Percentiles rank a stretch among this genome's conserved stretches.
Conservation (phyloP, 2,888 invertebrate species). For the Nesidiocoris tenuis region DNA sequence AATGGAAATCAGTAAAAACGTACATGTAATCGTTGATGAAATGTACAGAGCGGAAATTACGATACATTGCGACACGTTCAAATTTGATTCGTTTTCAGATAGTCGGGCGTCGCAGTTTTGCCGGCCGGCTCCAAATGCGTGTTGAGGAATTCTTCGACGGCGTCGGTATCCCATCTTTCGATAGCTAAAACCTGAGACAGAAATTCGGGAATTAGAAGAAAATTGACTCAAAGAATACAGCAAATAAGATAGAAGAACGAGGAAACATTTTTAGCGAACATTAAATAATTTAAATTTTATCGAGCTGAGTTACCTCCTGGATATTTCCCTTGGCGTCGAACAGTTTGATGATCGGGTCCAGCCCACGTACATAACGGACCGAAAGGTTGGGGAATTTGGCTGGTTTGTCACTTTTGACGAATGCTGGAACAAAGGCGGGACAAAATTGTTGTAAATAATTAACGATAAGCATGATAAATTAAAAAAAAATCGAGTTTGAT, state of each 20-base stretch:
- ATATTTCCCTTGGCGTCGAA: slow-evolving; percentile 80
- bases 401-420: slow-evolving; percentile 90
- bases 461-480: neutral
- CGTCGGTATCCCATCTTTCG: slow-evolving; percentile 98
- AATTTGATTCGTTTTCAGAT: slow-evolving; percentile 51
- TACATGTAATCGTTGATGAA: too few relatives aligned
- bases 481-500: neutral
- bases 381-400: slow-evolving; percentile 86
- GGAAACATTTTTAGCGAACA: neutral
- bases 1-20: too few relatives aligned
- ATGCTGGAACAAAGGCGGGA: slow-evolving; percentile 68
- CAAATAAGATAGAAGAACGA: neutral
- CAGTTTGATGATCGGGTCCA: slow-evolving; percentile 91
- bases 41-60: too few relatives aligned
- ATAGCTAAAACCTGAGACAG: slow-evolving; percentile 73
- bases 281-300: neutral
- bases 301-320: too few relatives aligned
- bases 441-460: neutral
- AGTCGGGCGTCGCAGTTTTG: slow-evolving; percentile 50
- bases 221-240: neutral
- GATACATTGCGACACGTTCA: slow-evolving; percentile 35
- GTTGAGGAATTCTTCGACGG: slow-evolving; percentile 92
- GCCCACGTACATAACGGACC: slow-evolving; percentile 88
- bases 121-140: slow-evolving; percentile 67
- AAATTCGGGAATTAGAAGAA: neutral